Percentiles rank a stretch among this genome's conserved stretches.
Evolutionary conservation across 2,113 vertebrate genomes (phyloP).

Genomic region (Protobothrops flavoviridis): DNA sequence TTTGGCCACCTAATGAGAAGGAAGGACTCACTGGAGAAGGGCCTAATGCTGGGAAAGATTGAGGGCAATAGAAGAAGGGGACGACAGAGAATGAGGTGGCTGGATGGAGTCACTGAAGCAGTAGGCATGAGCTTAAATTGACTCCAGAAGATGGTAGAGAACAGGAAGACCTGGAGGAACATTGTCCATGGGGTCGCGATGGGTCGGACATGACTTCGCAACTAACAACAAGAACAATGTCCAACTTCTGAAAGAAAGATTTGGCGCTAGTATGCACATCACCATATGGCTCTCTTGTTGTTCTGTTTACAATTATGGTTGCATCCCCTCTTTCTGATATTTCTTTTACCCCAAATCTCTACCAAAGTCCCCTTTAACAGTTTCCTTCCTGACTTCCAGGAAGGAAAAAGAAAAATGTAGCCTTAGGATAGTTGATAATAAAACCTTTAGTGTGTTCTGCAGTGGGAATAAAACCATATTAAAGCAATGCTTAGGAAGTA

Average conservation of each 20-base stretch:
- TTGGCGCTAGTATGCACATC: constrained; percentile 27
- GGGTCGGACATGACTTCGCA: no score
- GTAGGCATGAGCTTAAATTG: no score
- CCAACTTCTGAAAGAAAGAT: constrained; percentile 40
- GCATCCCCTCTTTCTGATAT: constrained; percentile 58
- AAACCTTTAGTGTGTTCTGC: constrained; percentile 15
- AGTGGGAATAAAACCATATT: constrained; percentile 17
- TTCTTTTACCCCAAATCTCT: constrained; percentile 53
- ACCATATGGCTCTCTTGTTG: constrained; percentile 45
- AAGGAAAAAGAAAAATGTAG: constrained; percentile 57
- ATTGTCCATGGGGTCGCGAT: no score
- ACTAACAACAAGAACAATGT: no score
- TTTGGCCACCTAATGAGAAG: no score
- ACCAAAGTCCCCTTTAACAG: constrained; percentile 59
- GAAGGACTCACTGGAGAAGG: no score
- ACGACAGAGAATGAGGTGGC: no score
- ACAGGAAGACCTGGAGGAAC: no score
- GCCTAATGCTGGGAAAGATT: no score
- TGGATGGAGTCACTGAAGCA: no score
- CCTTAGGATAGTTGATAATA: constrained; percentile 54
- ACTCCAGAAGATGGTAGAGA: no score
- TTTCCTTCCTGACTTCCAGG: constrained; percentile 44
- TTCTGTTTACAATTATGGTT: constrained; percentile 41
- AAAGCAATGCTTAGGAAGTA: constrained; percentile 4
- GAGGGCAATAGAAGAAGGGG: no score